Conservation (phyloP, 2,888 invertebrate genomes). For the Hemaris fuciformis region DNA sequence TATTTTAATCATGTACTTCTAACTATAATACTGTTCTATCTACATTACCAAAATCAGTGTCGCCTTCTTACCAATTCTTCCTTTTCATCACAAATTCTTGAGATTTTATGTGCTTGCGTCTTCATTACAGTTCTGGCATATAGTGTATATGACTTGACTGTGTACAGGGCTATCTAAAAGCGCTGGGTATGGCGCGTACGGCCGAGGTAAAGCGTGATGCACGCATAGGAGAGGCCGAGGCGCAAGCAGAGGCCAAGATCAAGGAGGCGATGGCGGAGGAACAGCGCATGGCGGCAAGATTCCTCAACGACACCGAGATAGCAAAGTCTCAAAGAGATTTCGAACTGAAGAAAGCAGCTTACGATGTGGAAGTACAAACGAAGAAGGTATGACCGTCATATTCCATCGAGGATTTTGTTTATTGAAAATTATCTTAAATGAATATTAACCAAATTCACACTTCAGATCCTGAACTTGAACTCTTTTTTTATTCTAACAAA, state of each 20-base stretch:
- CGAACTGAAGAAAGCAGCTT: slow-evolving; percentile 97
- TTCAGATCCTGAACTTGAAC: too few species aligned
- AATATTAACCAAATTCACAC: too few species aligned
- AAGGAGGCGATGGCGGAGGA: slow-evolving; percentile 98
- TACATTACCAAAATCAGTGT: too few species aligned
- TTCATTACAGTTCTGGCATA: too few species aligned
- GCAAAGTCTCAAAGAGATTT: slow-evolving; percentile 98
- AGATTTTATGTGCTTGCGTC: too few species aligned
- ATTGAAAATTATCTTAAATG: too few species aligned
- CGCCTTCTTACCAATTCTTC: too few species aligned
- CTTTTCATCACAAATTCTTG: too few species aligned
- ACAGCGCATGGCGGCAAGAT: slow-evolving; percentile 96
- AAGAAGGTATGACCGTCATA: slow-evolving; percentile 82
- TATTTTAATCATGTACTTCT: too few species aligned
- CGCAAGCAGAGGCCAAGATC: slow-evolving; percentile 94
- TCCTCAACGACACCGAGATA: slow-evolving; percentile 97
- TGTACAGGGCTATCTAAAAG: slow-evolving; percentile 92
- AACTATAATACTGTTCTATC: too few species aligned
- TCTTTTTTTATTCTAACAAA: too few species aligned
- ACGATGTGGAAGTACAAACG: slow-evolving; percentile 98
- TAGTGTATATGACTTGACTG: too few species aligned
- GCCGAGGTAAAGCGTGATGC: slow-evolving; percentile 98
- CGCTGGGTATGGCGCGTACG: slow-evolving; percentile 96
- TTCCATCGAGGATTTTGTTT: neutral
- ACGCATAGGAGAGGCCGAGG: slow-evolving; percentile 98